Evolutionary conservation across 2,113 vertebrate genomes (phyloP), one percentile per base, ranked within the genome.

Genomic region (Rhynchomys soricoides): DNA sequence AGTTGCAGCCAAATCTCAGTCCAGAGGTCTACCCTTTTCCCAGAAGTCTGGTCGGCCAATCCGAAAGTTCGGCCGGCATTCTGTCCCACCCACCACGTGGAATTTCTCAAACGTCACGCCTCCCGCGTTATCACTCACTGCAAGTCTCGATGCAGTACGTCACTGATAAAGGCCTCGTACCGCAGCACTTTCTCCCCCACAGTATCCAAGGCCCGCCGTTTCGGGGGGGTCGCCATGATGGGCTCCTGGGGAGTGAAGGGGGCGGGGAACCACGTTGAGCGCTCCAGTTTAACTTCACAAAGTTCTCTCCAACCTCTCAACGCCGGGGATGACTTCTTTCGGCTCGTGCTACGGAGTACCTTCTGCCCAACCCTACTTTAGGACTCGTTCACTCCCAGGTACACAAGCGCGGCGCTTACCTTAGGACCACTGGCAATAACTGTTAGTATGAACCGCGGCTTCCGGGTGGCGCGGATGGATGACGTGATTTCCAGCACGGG

Each of bases 161-260:
- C 99, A 81, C 96, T 98, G 92, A 99, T 98, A 95, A 99, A 99
- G 34, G 98, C 95, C 97, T 99, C 99, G 55, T 99, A 99, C 79
- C 98, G 98, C 83, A 98, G 95, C 29, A 99, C 99, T 97, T 99
- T 99, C 92, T 98, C 96, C 26, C 83, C 79, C 2, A 85, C 57
- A 85, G 87, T n/a, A 17, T 97, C 96, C 10, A 98, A 96, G 40
- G 98, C 96, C 86, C 95, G 95, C 95, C 96, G 94, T 78, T 97
- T 98, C 66, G 97, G 95, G 93, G 93, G 97, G 57, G 95, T 97
- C 97, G 95, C 96, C 97, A 97, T 98, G 68, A 95, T 96, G 86
- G 21, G 68, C 70, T 91, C 91, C 96, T 96, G 62, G 62, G 79
- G 43, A 94, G 55, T 55, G 62, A 22, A 16, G 13, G 43, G 83